Conservation (phyloP, 2,113 vertebrate species). For the Sphyrna mokarran region DNA sequence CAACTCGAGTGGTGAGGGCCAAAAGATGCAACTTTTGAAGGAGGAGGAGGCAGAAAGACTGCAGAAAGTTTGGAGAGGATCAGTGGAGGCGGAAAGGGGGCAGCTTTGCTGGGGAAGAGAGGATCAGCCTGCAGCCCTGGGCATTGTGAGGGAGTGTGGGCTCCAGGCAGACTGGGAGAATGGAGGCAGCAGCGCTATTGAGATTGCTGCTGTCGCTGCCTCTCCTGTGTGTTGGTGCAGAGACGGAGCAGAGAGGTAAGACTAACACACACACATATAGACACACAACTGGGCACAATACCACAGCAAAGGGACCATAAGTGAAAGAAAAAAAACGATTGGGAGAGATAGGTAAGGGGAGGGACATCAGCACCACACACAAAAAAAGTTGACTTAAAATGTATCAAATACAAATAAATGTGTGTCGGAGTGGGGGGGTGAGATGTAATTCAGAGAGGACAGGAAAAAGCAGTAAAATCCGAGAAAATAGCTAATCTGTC, state of each 20-base stretch:
- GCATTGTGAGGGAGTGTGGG: too few species aligned
- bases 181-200: not conserved
- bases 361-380: not conserved
- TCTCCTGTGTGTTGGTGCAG: not conserved
- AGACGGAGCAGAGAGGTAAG: conserved; percentile 37
- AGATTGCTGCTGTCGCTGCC: not conserved
- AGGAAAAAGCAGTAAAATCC: too few species aligned
- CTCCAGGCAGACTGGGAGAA: not conserved
- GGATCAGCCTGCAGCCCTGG: too few species aligned
- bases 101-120: too few species aligned
- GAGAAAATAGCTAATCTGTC: not conserved
- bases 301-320: too few species aligned
- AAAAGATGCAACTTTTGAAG: not conserved
- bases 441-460: not conserved
- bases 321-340: not conserved
- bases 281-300: not conserved
- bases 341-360: not conserved
- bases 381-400: not conserved
- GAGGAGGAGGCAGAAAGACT: not conserved
- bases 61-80: not conserved
- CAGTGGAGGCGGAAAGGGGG: too few species aligned
- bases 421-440: too few species aligned
- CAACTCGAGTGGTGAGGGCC: not conserved
- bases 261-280: not conserved
- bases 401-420: not conserved